These are phyloP conservation scores for Bhutanitis thaidina DNA, from an alignment of 2,888 invertebrate genomes.

Conservation along the genomic window DNA sequence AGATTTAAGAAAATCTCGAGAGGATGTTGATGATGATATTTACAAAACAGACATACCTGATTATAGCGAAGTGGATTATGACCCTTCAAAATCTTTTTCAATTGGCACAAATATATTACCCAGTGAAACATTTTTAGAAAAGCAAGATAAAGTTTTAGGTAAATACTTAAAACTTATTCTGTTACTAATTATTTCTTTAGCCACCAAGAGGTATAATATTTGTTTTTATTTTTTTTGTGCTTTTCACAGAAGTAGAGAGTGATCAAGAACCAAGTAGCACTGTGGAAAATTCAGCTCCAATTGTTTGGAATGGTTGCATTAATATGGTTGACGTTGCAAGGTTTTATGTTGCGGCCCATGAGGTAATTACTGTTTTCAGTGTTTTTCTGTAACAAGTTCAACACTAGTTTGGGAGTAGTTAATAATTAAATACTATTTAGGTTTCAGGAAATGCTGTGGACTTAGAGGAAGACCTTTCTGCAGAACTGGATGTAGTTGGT, in stretches of 20 bases:
- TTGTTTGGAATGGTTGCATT: slow-evolving; percentile 91
- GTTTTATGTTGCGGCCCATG: slow-evolving; percentile 90
- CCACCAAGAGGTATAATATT: too few relatives aligned
- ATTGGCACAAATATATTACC: slow-evolving; percentile 47
- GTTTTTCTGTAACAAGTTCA: not conserved
- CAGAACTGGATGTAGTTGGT: slow-evolving; percentile 92
- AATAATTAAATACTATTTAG: slow-evolving; percentile 32
- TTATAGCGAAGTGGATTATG: slow-evolving; percentile 47
- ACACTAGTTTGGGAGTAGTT: not conserved
- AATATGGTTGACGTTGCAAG: slow-evolving; percentile 95
- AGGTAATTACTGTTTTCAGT: slow-evolving; percentile 63
- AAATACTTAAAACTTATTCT: slow-evolving; percentile 5
- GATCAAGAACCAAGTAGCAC: slow-evolving; percentile 91
- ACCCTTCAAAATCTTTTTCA: slow-evolving; percentile 51
- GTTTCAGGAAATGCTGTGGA: slow-evolving; percentile 83
- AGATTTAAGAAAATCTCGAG: slow-evolving; percentile 64
- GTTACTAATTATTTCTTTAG: slow-evolving; percentile 18
- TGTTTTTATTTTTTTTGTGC: too few relatives aligned
- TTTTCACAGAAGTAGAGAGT: slow-evolving; percentile 81
- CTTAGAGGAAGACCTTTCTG: slow-evolving; percentile 86
- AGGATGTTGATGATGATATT: slow-evolving; percentile 61
- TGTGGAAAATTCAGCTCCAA: slow-evolving; percentile 75
- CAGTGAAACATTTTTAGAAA: slow-evolving; percentile 38
- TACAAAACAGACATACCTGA: slow-evolving; percentile 54
- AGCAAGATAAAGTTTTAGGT: slow-evolving; percentile 59